Evolutionary conservation across 2,797 vertebrate species (phyloP).

Genomic region (Pipistrellus kuhlii): DNA sequence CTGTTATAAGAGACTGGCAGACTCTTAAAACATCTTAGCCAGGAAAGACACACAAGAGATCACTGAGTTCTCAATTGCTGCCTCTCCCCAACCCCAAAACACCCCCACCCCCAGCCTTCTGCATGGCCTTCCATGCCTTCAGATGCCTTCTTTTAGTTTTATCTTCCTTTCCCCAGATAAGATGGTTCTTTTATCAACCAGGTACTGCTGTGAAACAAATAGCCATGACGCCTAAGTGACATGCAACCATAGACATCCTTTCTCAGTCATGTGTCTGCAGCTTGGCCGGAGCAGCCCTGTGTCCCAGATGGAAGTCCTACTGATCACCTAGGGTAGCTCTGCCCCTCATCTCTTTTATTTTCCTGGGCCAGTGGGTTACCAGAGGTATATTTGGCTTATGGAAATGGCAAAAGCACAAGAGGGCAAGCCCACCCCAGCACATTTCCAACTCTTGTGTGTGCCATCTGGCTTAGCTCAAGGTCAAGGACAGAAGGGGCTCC

Average conservation of each 20-base stretch:
- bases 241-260: background rate
- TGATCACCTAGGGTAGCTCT: background rate
- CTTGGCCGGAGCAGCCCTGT: background rate
- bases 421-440: background rate
- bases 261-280: background rate
- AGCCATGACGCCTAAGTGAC: background rate
- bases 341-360: background rate
- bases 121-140: background rate
- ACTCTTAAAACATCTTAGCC: background rate
- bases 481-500: background rate
- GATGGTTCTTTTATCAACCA: background rate
- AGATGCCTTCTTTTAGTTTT: background rate
- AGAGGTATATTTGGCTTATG: background rate
- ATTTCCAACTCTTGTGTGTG: background rate
- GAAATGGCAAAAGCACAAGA: background rate
- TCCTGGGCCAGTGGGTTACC: background rate
- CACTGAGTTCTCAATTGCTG: background rate
- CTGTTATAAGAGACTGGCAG: background rate
- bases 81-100: background rate
- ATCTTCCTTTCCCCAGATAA: background rate
- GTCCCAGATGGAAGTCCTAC: background rate
- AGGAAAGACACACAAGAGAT: background rate
- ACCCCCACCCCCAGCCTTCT: background rate
- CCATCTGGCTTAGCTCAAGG: background rate
- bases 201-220: background rate